Base-by-base conservation (phyloP, 1,140 invertebrate genomes). In the Thaumetopoea pityocampa region DNA sequence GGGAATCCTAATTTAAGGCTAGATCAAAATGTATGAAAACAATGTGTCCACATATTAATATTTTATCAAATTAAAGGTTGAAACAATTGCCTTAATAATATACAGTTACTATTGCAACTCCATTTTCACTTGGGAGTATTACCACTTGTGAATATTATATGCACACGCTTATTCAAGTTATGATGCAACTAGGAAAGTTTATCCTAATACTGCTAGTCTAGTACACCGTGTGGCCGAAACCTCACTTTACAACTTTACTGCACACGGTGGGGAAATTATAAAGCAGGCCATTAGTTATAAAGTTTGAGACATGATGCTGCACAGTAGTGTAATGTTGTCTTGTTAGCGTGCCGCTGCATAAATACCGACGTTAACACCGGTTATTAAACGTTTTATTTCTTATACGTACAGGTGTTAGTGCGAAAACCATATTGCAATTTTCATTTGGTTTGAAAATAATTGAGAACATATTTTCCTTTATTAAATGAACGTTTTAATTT, bases 311-410 rank as follows among this genome's bases (percentile, higher is more conserved):
- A 33, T 34, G 26, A 46, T 51, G 43, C 55, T 57, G 48, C 44
- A 36, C 24, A 57, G 61, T 45, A 60, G 40, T 53, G 48, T 57
- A 47, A 58, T 55, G 45, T 51, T 58, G 51, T 58, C 44, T 60
- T 64, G 56, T 52, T 57, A 54, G 24, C 61, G 61, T 65, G 53
- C 42, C 35, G 26, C 30, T 45, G 61, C 61, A 65, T 65, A 60
- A 60, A 56, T 51, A 56, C 47, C 27, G 9, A 15, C 47, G 41
- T 50, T 57, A 57, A 54, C 47, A 47, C 32, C 14, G 28, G 19
- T 46, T 46, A 51, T 52, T 64, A 54, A 41, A 41, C 38, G 35
- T 58, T 50, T 49, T 49, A 49, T 56, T 61, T 56, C 52, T 52
- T 50, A 50, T 52, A 61, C 45, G 30, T 27, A 29, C 29, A 33